A percentile compares a stretch with the other conserved stretches of the same genome.
Conservation (phyloP, 92 coral and sea anemone species). For the Porites rus region DNA sequence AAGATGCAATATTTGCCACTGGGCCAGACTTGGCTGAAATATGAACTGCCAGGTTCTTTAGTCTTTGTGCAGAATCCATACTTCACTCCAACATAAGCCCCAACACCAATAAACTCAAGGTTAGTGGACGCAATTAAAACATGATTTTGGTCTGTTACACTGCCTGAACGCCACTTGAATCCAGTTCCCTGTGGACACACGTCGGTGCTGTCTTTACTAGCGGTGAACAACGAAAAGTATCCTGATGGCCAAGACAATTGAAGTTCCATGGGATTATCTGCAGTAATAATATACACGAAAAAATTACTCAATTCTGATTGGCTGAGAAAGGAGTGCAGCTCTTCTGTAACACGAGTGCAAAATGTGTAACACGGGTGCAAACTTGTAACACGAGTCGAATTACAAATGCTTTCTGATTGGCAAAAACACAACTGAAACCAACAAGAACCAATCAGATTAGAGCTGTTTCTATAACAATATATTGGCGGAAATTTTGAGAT, state of each 20-base stretch:
- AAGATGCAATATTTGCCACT: slow-evolving; percentile 8
- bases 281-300: too few species aligned
- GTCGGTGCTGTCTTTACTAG: not conserved
- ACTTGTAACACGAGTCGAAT: too few species aligned
- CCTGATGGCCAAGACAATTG: not conserved
- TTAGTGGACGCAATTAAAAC: not conserved
- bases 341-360: too few species aligned
- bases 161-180: slow-evolving; percentile 15
- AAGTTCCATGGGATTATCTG: slow-evolving; percentile 21
- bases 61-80: slow-evolving; percentile 4
- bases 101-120: not conserved
- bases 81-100: not conserved
- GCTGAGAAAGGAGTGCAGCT: too few species aligned
- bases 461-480: too few species aligned
- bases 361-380: too few species aligned
- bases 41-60: not conserved
- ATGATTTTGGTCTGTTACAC: not conserved
- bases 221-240: not conserved
- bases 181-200: slow-evolving; percentile 9
- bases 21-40: slow-evolving; percentile 9
- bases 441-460: too few species aligned
- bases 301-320: too few species aligned
- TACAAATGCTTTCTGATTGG: too few species aligned
- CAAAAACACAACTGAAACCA: too few species aligned
- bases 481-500: too few species aligned